Base-by-base conservation (phyloP, 2,797 vertebrate species). In the Enteromius unitaeniatus region DNA sequence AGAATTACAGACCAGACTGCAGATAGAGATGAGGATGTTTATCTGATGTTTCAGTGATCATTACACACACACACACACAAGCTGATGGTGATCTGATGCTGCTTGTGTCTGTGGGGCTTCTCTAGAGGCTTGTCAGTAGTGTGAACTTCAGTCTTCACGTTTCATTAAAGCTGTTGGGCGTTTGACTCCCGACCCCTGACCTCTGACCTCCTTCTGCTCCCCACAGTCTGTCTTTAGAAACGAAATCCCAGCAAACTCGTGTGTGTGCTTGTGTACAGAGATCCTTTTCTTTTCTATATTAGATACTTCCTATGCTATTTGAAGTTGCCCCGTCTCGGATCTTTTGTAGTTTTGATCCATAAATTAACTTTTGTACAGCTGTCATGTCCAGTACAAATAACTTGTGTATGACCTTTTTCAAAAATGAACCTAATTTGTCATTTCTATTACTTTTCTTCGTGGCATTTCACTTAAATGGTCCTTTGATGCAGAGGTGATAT, bases 281-380 rank as follows among this genome's bases (percentile, higher is more conserved):
- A 8, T 73, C 19, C 26, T n/a, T 47, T 19, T 6, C 23, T 64
- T 84, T 58, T 65, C 77, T 91, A 76, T 40, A 23, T 79, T 23
- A 92, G 84, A 88, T 62, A 72, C 14, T 77, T 15, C 45, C 72
- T 84, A 47, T 85, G 62, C 34, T 70, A n/a, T 73, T 37, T 34
- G 17, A 73, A 51, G 47, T n/a, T 53, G 7, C 6, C 15, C 3
- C 19, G 26, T 51, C 7, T 72, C 1, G 31, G 11, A 21, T 51
- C 2, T 53, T 53, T 31, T 51, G 37, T 69, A 3, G 42, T 34
- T 53, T 3, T 53, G 2, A n/a, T 9, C 9, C 17, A 21, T 73
- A 4, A 19, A 49, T 17, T 6, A 1, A 47, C 47, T 49, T 26
- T 37, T 69, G 19, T 72, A 72, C 15, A 51, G 10, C 70, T 21